A percentile compares a stretch with the other conserved stretches of the same genome.
Evolutionary conservation across 2,113 vertebrate genomes (phyloP).

Genomic region (Oreocharis arfaki): DNA sequence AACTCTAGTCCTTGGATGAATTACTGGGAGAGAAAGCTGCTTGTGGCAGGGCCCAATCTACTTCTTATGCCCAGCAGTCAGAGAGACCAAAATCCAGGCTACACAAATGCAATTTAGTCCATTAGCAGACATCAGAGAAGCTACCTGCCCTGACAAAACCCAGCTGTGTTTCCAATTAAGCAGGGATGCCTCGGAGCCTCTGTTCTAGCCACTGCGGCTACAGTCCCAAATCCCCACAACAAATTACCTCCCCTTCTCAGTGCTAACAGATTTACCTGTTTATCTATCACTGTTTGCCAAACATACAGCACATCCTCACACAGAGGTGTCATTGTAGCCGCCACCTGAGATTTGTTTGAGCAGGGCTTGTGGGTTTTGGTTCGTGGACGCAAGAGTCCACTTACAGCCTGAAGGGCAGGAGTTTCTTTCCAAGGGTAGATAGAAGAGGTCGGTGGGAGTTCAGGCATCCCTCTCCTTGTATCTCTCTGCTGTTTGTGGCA

Average conservation of each 20-base stretch:
- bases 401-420: not conserved
- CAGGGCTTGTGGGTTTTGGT: not conserved
- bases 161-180: not conserved
- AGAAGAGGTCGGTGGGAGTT: not conserved
- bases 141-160: conserved; percentile 41
- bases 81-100: not conserved
- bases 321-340: not conserved
- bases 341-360: not conserved
- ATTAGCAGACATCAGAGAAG: conserved; percentile 19
- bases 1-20: not conserved
- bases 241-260: conserved; percentile 15
- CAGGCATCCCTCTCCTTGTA: not conserved
- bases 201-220: not conserved
- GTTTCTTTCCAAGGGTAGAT: not conserved
- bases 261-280: conserved; percentile 3
- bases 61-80: not conserved
- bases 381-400: not conserved
- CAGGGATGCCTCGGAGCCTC: not conserved
- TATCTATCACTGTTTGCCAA: not conserved
- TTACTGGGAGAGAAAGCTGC: not conserved
- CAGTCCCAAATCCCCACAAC: conserved; percentile 37
- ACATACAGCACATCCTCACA: not conserved
- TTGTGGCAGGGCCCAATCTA: not conserved
- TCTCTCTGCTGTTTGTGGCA: not conserved
- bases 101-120: not conserved